Evolutionary conservation across 2,888 invertebrate species (phyloP).

Genomic region (Xanthorhoe spadicearia): DNA sequence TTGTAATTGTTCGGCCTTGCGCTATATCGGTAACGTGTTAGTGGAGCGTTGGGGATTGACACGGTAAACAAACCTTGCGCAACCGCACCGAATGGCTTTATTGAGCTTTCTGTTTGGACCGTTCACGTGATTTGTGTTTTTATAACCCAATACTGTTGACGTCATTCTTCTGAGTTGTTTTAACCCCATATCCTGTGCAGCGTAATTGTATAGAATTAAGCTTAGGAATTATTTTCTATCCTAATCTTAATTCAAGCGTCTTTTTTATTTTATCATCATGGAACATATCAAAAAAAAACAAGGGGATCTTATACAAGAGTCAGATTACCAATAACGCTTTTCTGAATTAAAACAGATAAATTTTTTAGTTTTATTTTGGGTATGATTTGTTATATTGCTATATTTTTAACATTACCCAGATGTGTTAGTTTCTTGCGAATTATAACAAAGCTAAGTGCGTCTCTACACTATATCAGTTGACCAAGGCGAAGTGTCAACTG

Average conservation of each 20-base stretch:
- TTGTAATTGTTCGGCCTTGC: conserved; percentile 76
- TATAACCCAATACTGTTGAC: conserved; percentile 1
- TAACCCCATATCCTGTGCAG: not conserved
- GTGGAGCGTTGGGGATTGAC: conserved; percentile 71
- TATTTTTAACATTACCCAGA: not conserved
- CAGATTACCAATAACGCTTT: conserved; percentile 1
- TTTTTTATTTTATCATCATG: not conserved
- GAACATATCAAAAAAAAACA: conserved; percentile 8
- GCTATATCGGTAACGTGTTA: conserved; percentile 79
- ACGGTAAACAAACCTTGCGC: conserved; percentile 77
- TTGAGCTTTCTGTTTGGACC: conserved; percentile 41
- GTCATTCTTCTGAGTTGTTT: not conserved
- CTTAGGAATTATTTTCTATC: conserved; percentile 4
- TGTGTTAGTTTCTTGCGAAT: conserved; percentile 29
- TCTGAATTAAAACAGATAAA: not conserved
- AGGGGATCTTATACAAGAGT: not conserved
- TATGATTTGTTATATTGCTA: too few relatives aligned
- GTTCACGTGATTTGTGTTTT: conserved; percentile 4
- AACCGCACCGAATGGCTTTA: conserved; percentile 59
- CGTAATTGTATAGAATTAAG: not conserved
- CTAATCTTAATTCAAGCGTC: not conserved
- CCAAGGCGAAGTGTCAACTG: conserved; percentile 59
- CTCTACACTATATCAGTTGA: conserved; percentile 50
- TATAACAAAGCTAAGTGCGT: conserved; percentile 37
- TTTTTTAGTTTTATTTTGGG: too few relatives aligned